Base-by-base conservation (phyloP, 2,113 vertebrate genomes). In the Felis chaus region DNA sequence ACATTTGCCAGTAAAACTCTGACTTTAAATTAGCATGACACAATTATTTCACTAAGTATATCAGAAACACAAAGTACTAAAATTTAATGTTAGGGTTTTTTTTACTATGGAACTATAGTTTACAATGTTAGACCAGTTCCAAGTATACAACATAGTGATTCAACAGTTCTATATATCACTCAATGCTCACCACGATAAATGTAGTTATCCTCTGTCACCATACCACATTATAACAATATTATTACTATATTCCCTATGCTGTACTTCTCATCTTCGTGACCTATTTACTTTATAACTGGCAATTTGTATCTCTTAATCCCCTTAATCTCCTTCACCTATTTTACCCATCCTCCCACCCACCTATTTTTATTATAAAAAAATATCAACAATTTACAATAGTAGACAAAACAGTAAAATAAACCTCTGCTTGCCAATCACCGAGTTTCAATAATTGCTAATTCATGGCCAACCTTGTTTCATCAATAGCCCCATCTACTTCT, bases 41-140 rank as follows among this genome's bases (percentile, higher is more conserved):
- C 8, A 89, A 88, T 76, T 91, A 89, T 41, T 96, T 91, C 57
- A 93, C 81, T 81, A 97, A 89, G 33, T 15, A 94, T 96, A 89
- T 76, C 21, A 45, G 69, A 93, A 91, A 63, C 18, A 92, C 18
- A 90, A 95, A 83, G 48, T 7, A 91, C 4, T 80, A 13, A 89
- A 83, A 95, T 88, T 84, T 88, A 84, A 48, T 36, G 31, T 85
- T 80, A 89, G 73, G 50, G 27, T 23, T 78, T 41, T 41, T 71
- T 76, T 45, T 7, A 48, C 48, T 78, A 18, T 18, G 48, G 25
- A 78, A 78, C 25, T 78, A 48, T 48, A 78, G 27, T 31, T 78
- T 78, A 78, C 41, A 78, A 48, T 48, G 14, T 78, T 31, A 78
- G 29, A 48, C 31, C 14, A 48, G 41, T 78, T 78, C 29, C 74